Evolutionary conservation across 2,797 vertebrate genomes (phyloP).

Genomic region (Cryptoprocta ferox): DNA sequence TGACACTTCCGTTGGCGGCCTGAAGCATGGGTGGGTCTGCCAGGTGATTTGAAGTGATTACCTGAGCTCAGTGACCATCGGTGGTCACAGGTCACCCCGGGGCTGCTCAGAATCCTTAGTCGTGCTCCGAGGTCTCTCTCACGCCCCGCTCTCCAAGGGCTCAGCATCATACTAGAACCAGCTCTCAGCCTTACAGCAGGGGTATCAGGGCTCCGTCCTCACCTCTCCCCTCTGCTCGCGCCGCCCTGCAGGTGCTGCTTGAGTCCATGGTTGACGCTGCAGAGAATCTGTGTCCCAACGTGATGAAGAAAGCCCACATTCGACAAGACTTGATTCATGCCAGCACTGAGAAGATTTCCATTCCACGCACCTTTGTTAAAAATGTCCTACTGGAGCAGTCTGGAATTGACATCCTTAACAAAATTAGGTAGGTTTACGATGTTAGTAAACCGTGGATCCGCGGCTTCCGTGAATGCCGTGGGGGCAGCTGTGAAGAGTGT

Average conservation of each 20-base stretch:
- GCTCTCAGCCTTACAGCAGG: not conserved
- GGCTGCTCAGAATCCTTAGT: not conserved
- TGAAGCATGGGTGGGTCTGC: not conserved
- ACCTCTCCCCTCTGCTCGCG: not conserved
- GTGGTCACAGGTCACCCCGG: not conserved
- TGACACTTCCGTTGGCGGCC: not conserved
- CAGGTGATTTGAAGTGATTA: not conserved
- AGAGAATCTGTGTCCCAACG: constrained; percentile 94
- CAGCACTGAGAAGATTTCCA: constrained; percentile 94
- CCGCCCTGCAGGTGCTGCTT: constrained; percentile 88
- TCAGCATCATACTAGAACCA: not conserved
- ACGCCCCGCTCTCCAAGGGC: not conserved
- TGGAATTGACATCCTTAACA: constrained; percentile 97
- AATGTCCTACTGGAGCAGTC: constrained; percentile 97
- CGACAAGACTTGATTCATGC: constrained; percentile 94
- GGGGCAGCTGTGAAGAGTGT: not conserved
- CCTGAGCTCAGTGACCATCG: not conserved
- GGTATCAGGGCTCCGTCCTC: rapidly evolving
- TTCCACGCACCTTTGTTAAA: constrained; percentile 95
- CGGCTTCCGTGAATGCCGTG: not conserved
- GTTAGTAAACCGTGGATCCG: not conserved
- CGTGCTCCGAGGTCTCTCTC: rapidly evolving
- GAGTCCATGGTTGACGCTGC: constrained; percentile 97
- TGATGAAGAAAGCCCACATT: constrained; percentile 94
- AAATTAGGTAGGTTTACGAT: constrained; percentile 92